phyloP scores from a whole-genome alignment of 2,888 invertebrate genomes.

The Matsumyia berberina region DNA sequence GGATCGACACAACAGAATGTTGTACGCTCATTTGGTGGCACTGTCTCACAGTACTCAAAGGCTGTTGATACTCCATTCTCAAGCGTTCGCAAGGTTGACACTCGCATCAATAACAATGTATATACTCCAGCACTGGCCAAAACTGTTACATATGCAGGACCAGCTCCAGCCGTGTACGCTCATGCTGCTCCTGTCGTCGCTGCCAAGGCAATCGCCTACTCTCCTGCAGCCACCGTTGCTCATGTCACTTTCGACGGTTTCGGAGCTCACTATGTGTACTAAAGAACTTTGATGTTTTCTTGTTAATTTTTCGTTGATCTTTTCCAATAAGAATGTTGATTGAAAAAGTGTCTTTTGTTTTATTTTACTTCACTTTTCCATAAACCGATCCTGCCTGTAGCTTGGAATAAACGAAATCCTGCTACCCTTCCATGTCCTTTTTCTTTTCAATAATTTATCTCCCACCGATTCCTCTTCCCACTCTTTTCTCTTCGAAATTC shows the following conservation, averaged over 20 bases:
- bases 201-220: slow-evolving; percentile 81
- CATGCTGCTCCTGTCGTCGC: slow-evolving; percentile 79
- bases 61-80: slow-evolving; percentile 87
- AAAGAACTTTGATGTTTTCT: slow-evolving; percentile 78
- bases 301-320: slow-evolving; percentile 24
- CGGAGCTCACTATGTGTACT: slow-evolving; percentile 87
- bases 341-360: not conserved
- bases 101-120: slow-evolving; percentile 84
- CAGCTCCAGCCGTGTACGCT: slow-evolving; percentile 77
- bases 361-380: not conserved
- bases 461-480: not conserved
- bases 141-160: slow-evolving; percentile 78
- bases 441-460: not conserved
- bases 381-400: too few relatives aligned
- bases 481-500: not conserved
- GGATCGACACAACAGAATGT: slow-evolving; percentile 86
- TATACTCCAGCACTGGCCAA: slow-evolving; percentile 77
- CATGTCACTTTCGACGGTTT: slow-evolving; percentile 87
- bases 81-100: slow-evolving; percentile 86
- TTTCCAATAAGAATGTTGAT: slow-evolving; percentile 18
- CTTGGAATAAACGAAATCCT: too few relatives aligned
- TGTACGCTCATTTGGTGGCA: slow-evolving; percentile 86
- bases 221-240: slow-evolving; percentile 86
- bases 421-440: too few relatives aligned
- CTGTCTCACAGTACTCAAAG: slow-evolving; percentile 86